Conservation (phyloP, 2,888 invertebrate species). For the Acanthosoma haemorrhoidale region DNA sequence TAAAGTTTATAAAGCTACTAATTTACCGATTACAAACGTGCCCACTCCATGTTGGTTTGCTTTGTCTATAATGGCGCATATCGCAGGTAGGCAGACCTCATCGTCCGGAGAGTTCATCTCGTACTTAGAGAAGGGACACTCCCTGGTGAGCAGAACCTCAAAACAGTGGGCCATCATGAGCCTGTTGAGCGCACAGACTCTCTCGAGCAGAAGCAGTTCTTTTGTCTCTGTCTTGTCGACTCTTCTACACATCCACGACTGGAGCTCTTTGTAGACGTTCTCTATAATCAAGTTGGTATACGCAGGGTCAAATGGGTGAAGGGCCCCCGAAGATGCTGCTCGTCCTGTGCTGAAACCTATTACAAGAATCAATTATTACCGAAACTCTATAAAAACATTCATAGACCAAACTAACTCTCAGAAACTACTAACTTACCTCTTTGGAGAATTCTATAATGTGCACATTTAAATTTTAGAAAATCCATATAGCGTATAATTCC, state of each 20-base stretch:
- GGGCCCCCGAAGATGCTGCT: not conserved
- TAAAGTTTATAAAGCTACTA: no score
- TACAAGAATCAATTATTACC: no score
- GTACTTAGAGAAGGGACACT: conserved; percentile 7
- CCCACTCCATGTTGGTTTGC: conserved; percentile 9
- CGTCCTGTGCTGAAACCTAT: not conserved
- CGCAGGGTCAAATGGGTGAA: conserved; percentile 15
- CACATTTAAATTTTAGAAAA: no score
- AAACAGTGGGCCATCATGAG: conserved; percentile 31
- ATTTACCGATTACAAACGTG: conserved; percentile 28
- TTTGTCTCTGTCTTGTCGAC: conserved; percentile 16
- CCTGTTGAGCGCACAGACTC: conserved; percentile 21
- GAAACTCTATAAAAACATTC: no score
- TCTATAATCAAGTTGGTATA: conserved; percentile 27
- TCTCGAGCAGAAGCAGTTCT: conserved; percentile 12
- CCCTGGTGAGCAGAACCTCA: conserved; percentile 22
- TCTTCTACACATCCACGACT: conserved; percentile 29
- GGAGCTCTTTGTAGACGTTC: conserved; percentile 24
- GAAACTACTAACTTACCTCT: no score
- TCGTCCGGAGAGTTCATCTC: conserved; percentile 15
- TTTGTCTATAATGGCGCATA: conserved; percentile 25
- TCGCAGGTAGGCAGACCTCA: conserved; percentile 25
- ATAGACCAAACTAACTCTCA: no score
- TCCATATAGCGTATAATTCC: no score
- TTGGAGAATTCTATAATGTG: no score